Percentiles rank a stretch among this genome's conserved stretches.
Conservation (phyloP, 23 tunicate genomes). For the Trididemnum miniatum region DNA sequence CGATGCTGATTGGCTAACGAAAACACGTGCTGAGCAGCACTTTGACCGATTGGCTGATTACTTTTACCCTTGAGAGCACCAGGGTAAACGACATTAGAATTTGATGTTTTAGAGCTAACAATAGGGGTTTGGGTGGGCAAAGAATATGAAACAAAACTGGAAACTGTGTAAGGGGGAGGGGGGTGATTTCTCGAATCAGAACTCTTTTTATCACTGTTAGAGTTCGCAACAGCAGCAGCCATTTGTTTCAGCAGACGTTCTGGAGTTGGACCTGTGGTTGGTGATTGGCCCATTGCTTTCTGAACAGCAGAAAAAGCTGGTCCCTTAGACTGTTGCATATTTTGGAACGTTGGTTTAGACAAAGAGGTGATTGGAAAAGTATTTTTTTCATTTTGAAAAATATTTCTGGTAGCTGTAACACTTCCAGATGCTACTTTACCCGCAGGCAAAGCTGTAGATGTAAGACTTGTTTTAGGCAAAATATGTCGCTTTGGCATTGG, state of each 20-base stretch:
- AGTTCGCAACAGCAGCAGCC: constrained; percentile 22
- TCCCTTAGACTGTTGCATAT: no score
- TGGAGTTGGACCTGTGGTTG: neutral
- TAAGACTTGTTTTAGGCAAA: constrained; percentile 31
- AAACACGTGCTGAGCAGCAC: neutral
- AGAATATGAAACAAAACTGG: neutral
- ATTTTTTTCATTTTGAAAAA: constrained; percentile 47
- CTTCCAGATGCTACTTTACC: neutral
- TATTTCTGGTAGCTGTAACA: constrained; percentile 10
- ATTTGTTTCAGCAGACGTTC: constrained; percentile 1
- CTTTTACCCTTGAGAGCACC: neutral
- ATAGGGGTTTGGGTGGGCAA: neutral
- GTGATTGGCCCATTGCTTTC: no score
- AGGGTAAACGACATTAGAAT: neutral
- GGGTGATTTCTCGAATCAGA: neutral
- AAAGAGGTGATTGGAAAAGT: constrained; percentile 29
- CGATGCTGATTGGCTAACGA: neutral
- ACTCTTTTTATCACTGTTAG: neutral
- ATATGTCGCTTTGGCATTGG: constrained; percentile 38
- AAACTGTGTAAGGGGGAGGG: constrained; percentile 9
- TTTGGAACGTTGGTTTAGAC: constrained; percentile 6
- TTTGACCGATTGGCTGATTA: neutral
- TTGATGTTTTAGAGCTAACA: neutral
- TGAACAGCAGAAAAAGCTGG: no score
- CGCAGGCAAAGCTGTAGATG: neutral